A percentile compares a stretch with the other conserved stretches of the same genome.
Evolutionary conservation across 2,113 vertebrate genomes (phyloP).

Genomic region (Canis aureus): DNA sequence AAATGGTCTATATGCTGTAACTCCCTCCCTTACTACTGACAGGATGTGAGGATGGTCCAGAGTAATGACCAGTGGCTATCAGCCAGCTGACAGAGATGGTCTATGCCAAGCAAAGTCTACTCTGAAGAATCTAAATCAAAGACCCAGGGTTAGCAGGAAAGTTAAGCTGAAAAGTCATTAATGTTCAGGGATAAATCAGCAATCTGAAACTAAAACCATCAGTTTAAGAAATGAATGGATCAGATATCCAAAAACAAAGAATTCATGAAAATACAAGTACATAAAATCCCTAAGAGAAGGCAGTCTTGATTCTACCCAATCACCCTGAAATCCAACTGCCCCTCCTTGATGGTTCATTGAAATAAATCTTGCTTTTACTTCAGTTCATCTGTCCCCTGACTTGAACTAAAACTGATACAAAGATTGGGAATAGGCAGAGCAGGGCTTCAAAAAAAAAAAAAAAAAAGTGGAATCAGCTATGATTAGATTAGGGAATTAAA

Average conservation of each 20-base stretch:
- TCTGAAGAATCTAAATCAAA: not conserved
- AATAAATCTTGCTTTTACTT: not conserved
- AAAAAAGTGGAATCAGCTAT: not conserved
- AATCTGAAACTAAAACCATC: not conserved
- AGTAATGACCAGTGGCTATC: not conserved
- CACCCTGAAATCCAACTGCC: not conserved
- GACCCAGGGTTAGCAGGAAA: not conserved
- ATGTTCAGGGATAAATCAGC: not conserved
- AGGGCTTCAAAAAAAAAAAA: not conserved
- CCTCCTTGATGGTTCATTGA: not conserved
- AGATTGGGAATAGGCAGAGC: not conserved
- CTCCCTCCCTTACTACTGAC: not conserved
- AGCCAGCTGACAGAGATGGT: not conserved
- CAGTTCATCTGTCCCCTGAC: not conserved
- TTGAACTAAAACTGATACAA: not conserved
- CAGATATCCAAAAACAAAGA: not conserved
- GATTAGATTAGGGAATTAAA: not conserved
- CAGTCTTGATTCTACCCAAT: not conserved
- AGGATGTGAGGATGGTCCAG: not conserved
- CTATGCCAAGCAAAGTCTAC: not conserved
- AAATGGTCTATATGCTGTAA: constrained; percentile 24
- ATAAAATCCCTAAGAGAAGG: not conserved
- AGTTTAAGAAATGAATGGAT: not conserved
- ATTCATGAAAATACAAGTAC: not conserved
- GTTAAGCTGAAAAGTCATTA: not conserved